Conservation (phyloP, 1,140 invertebrate species). For the Palaemon carinicauda region DNA sequence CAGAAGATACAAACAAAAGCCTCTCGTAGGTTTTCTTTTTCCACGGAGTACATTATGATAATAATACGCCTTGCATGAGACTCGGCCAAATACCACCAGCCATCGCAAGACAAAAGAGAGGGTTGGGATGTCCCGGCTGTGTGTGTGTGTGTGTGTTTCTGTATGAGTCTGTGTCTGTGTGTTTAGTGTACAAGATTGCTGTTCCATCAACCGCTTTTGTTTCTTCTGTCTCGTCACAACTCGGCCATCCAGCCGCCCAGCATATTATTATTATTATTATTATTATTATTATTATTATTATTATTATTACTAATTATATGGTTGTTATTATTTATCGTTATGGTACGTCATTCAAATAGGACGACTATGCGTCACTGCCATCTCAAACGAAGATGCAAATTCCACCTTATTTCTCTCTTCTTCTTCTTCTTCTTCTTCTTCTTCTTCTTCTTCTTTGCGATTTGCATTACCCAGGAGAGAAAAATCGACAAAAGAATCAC, state of each 20-base stretch:
- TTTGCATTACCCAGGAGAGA: not conserved
- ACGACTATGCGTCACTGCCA: too few species aligned
- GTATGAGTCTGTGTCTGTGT: too few species aligned
- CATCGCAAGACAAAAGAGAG: constrained; percentile 17
- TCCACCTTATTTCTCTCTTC: too few species aligned
- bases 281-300: not conserved
- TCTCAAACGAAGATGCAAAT: too few species aligned
- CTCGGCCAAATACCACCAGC: constrained; percentile 9
- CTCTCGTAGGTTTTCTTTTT: constrained; percentile 16
- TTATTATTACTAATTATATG: not conserved
- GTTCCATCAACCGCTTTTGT: constrained; percentile 21
- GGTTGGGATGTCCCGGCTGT: constrained; percentile 13
- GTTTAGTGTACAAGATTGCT: constrained; percentile 10
- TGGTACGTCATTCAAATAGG: too few species aligned
- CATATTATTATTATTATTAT: not conserved
- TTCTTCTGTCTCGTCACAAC: too few species aligned
- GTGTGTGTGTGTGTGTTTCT: too few species aligned
- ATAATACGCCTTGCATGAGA: constrained; percentile 31
- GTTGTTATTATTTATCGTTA: too few species aligned
- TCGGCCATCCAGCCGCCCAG: not conserved
- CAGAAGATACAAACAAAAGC: constrained; percentile 43
- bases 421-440: too few species aligned
- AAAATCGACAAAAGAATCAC: constrained; percentile 39
- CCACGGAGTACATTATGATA: constrained; percentile 44
- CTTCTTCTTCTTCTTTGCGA: not conserved